phyloP scores from a whole-genome alignment of 2,113 vertebrate genomes.

The Gopherus evgoodei region DNA sequence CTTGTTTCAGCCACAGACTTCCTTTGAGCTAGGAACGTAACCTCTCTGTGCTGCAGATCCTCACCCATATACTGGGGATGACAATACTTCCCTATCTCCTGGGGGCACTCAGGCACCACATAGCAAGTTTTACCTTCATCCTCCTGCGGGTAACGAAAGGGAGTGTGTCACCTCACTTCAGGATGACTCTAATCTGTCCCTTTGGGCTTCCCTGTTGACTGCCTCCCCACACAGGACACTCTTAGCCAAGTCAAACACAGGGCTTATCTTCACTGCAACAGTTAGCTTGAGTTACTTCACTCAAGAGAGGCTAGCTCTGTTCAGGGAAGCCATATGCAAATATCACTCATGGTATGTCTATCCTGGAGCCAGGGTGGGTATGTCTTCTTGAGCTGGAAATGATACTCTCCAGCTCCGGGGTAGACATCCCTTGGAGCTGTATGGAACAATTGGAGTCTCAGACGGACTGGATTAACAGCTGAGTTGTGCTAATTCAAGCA shows the following conservation, averaged over 20 bases:
- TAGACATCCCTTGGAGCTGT: too few relatives aligned
- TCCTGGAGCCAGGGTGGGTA: too few relatives aligned
- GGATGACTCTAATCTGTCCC: neutral
- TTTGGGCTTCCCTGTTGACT: neutral
- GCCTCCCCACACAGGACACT: neutral
- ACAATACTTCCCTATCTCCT: rapidly evolving
- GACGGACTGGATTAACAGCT: neutral
- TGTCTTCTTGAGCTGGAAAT: too few relatives aligned
- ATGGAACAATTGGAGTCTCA: too few relatives aligned
- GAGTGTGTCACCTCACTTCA: too few relatives aligned
- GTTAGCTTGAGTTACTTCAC: neutral
- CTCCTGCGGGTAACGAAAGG: neutral
- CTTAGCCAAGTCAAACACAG: neutral
- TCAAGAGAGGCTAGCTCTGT: neutral
- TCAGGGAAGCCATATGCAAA: rapidly evolving
- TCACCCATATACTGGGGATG: neutral
- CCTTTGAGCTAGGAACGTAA: neutral
- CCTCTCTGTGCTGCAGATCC: neutral
- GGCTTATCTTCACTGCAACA: neutral
- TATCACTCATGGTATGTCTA: neutral
- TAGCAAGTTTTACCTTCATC: neutral
- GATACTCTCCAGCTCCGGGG: too few relatives aligned
- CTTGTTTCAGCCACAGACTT: neutral
- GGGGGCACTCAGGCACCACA: neutral
- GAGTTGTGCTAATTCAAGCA: neutral